Evolutionary conservation across 2,888 invertebrate species (phyloP), one percentile per base, ranked within the genome.

Genomic region (Gibbula magus): DNA sequence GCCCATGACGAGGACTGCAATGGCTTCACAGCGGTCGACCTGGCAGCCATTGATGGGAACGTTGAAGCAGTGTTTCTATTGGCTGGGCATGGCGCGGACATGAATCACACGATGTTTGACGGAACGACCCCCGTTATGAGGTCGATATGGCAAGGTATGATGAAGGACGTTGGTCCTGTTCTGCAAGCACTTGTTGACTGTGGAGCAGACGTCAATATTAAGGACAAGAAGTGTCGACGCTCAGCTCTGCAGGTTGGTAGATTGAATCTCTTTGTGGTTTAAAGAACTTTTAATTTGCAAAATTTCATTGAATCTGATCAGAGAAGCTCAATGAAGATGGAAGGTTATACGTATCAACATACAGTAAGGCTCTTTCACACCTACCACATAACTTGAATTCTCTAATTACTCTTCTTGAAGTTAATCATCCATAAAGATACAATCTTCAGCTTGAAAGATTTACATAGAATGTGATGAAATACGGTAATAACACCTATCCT

Each of bases 71-170:
- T 88, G 8, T 66, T 83, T 0, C 54, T 89, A 13, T 82, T 91
- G 18, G 77, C 90, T 7, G 32, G 84, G 51, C 81, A 82, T 39
- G 86, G 87, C 7, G 88, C 88, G 0, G 84, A 89, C 56, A 85
- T 89, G 0, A 87, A 90, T 80, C 79, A 83, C 1, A 39, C 81
- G n/a, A 89, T 87, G 22, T 83, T 82, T 25, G 81, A 85, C 18
- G 90, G 89, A 0, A 81, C 87, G n/a, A 88, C 90, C 0, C 90
- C 91, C 0, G 78, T 90, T 2, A 89, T 89, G 89, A 77, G 83
- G 53, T 83, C 86, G 8, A 39, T 70, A 10, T 35, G 35, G 35
- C 20, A 35, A 16, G 70, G 70, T 10, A 70, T 39, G 70, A 70
- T 70, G 70, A 70, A 70, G 10, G 35, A 70, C 20, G 18, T 39